A percentile compares a stretch with the other conserved stretches of the same genome.
phyloP scores from a whole-genome alignment of 2,797 vertebrate species.

The Pelobates cultripes region DNA sequence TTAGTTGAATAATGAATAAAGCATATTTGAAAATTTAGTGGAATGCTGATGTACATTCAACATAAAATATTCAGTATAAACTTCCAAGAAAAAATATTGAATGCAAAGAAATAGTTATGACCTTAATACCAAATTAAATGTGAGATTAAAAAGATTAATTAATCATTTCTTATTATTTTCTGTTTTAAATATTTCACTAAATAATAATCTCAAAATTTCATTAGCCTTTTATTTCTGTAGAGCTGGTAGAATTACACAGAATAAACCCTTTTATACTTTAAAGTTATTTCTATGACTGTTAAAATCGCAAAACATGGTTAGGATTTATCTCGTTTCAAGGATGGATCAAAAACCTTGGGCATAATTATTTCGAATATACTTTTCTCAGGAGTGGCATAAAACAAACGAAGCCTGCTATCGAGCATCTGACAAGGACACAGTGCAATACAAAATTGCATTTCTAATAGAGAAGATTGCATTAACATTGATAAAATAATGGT shows the following conservation, averaged over 20 bases:
- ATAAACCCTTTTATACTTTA: not conserved
- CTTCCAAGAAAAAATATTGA: too few relatives aligned
- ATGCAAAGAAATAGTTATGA: too few relatives aligned
- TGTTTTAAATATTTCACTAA: too few relatives aligned
- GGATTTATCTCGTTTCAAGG: slow-evolving; percentile 24
- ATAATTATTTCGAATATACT: slow-evolving; percentile 37
- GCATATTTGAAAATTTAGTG: too few relatives aligned
- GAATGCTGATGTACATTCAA: too few relatives aligned
- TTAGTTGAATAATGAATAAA: too few relatives aligned
- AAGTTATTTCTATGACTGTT: not conserved
- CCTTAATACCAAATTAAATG: too few relatives aligned
- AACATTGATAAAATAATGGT: slow-evolving; percentile 15
- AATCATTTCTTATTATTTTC: too few relatives aligned
- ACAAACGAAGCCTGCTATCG: slow-evolving; percentile 17
- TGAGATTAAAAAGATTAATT: too few relatives aligned
- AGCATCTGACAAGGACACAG: slow-evolving; percentile 30
- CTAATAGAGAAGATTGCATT: slow-evolving; percentile 29
- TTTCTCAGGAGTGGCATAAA: slow-evolving; percentile 38
- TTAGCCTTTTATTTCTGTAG: too few relatives aligned
- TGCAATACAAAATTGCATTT: slow-evolving; percentile 15
- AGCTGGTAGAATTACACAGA: not conserved
- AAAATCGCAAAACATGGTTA: not conserved
- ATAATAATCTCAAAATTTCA: too few relatives aligned
- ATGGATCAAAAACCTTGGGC: slow-evolving; percentile 23
- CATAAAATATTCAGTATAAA: too few relatives aligned